phyloP scores from a whole-genome alignment of 2,888 invertebrate species.

The Lordiphosa fenestrarum region DNA sequence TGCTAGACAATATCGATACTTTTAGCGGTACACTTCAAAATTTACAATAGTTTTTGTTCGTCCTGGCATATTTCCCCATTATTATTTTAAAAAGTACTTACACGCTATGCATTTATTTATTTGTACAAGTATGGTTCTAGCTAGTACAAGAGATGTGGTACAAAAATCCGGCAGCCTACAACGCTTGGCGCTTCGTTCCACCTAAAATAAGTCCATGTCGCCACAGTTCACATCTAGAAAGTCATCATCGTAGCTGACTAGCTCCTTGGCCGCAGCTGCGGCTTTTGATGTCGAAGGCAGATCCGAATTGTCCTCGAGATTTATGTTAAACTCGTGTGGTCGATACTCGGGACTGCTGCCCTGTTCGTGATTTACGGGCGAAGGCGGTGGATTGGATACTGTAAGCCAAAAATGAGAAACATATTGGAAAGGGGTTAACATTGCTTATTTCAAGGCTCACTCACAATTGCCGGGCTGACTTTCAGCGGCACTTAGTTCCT shows the following conservation, averaged over 20 bases:
- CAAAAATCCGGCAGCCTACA: slow-evolving; percentile 42
- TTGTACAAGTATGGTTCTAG: slow-evolving; percentile 65
- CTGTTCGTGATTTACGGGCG: slow-evolving; percentile 86
- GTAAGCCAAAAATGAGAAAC: background rate
- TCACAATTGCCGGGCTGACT: slow-evolving; percentile 71
- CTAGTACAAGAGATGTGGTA: slow-evolving; percentile 42
- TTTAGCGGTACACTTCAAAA: background rate
- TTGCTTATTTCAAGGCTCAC: slow-evolving; percentile 7
- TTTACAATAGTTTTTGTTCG: too few relatives aligned
- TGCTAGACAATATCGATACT: slow-evolving; percentile 8
- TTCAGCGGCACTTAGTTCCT: slow-evolving; percentile 71
- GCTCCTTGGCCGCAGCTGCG: slow-evolving; percentile 61
- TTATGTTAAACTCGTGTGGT: slow-evolving; percentile 80
- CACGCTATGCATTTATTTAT: slow-evolving; percentile 59
- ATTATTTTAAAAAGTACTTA: slow-evolving; percentile 22
- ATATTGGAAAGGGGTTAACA: background rate
- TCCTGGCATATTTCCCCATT: too few relatives aligned
- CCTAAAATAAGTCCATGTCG: slow-evolving; percentile 86
- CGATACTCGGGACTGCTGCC: slow-evolving; percentile 84
- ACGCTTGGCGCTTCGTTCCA: slow-evolving; percentile 52
- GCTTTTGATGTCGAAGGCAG: slow-evolving; percentile 76
- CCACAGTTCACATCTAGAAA: slow-evolving; percentile 87
- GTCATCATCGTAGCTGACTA: slow-evolving; percentile 83
- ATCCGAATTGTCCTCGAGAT: slow-evolving; percentile 74
- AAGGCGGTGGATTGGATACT: slow-evolving; percentile 88